These are phyloP conservation scores for Dasypolia templi DNA, from an alignment of 2,888 invertebrate species.

Conservation along the genomic window DNA sequence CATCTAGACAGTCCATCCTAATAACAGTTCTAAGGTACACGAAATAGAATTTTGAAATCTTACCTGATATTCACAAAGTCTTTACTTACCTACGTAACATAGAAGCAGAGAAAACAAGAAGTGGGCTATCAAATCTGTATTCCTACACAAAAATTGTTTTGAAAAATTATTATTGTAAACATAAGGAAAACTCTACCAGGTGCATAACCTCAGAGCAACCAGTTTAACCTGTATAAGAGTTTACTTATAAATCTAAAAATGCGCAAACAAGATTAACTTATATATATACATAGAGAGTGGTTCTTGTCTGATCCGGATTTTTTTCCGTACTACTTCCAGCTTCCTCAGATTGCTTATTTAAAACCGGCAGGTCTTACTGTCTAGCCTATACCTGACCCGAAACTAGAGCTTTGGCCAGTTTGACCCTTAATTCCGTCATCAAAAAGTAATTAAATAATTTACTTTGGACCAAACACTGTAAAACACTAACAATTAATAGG, in stretches of 20 bases:
- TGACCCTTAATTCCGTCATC: no score
- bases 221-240: conserved; percentile 19
- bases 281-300: conserved; percentile 37
- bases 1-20: not conserved
- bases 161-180: not conserved
- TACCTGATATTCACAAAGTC: not conserved
- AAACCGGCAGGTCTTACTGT: no score
- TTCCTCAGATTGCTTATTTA: no score
- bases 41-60: not conserved
- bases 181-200: conserved; percentile 11
- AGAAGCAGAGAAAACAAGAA: not conserved
- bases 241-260: conserved; percentile 22
- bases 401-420: no score
- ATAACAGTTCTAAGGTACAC: not conserved
- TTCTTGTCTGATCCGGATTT: not conserved
- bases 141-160: not conserved
- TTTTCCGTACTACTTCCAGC: not conserved
- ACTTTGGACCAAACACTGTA: no score
- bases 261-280: conserved; percentile 39
- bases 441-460: no score
- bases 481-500: no score
- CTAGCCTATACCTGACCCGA: no score
- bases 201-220: conserved; percentile 31
- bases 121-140: not conserved
- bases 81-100: no score